Evolutionary conservation across 1,140 invertebrate genomes (phyloP).

Genomic region (Calliphora vicina): DNA sequence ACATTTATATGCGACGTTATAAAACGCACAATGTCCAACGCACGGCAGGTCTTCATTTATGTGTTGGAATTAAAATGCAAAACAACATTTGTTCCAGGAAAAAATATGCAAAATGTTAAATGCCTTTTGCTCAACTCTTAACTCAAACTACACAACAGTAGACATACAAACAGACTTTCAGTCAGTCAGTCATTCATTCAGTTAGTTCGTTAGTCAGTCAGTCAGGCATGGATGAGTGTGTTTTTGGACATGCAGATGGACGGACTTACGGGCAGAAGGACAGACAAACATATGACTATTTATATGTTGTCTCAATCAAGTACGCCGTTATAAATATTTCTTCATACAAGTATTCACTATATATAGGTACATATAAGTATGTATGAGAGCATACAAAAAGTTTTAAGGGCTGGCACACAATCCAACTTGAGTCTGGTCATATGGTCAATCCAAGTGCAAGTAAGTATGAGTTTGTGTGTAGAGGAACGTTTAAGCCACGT

Average conservation of each 20-base stretch:
- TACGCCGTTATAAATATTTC: not conserved
- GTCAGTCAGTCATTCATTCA: not conserved
- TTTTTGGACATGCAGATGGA: not conserved
- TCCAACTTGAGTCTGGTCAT: not conserved
- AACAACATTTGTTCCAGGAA: constrained; percentile 34
- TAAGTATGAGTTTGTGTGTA: not conserved
- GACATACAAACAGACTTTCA: not conserved
- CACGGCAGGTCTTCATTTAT: constrained; percentile 33
- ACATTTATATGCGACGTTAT: not conserved
- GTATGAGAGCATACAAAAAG: not conserved
- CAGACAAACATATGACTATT: not conserved
- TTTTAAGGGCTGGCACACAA: not conserved
- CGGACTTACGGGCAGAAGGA: no score
- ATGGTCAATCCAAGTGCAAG: not conserved
- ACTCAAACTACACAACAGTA: not conserved
- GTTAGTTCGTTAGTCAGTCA: not conserved
- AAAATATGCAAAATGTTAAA: constrained; percentile 29
- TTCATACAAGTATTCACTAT: not conserved
- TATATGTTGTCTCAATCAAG: constrained; percentile 5
- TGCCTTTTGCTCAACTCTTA: not conserved
- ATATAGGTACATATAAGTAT: no score
- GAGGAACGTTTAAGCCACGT: not conserved
- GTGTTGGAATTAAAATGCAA: constrained; percentile 34
- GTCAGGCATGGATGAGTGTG: not conserved
- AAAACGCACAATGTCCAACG: constrained; percentile 26